phyloP scores from a whole-genome alignment of 2,113 vertebrate genomes.

The Pantherophis guttatus region DNA sequence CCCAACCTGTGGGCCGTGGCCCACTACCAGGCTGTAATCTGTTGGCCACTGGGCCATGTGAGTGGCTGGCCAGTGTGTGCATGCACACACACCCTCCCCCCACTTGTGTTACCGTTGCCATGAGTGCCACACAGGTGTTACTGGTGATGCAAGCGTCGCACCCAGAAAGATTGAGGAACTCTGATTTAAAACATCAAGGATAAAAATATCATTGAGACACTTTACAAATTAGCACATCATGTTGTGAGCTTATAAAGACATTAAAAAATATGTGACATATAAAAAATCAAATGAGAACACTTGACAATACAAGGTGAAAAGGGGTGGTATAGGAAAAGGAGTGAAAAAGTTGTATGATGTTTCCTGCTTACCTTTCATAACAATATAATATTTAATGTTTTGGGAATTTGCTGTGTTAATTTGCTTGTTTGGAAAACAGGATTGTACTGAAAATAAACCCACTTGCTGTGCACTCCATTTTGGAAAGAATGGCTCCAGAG shows the following conservation, averaged over 20 bases:
- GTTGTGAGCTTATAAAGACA: neutral
- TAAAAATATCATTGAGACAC: neutral
- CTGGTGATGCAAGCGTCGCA: no score
- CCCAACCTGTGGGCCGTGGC: neutral
- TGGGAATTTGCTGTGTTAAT: conserved; percentile 34
- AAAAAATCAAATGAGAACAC: neutral
- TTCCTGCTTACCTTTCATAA: neutral
- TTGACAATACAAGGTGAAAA: neutral
- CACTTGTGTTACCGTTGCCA: neutral
- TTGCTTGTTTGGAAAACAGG: conserved; percentile 64
- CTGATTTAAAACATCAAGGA: neutral
- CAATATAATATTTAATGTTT: neutral
- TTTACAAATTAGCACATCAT: neutral
- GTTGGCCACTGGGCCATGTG: neutral
- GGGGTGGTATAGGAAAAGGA: neutral
- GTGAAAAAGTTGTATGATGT: neutral
- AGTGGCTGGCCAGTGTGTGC: neutral
- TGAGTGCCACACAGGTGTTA: no score
- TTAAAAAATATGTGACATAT: neutral
- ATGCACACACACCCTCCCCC: neutral
- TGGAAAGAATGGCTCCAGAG: conserved; percentile 87
- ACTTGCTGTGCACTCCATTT: conserved; percentile 90
- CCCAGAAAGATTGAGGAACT: no score
- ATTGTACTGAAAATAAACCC: conserved; percentile 94
- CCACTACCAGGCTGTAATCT: neutral